Evolutionary conservation across 2,888 invertebrate genomes (phyloP).

Genomic region (Ophraella communa): DNA sequence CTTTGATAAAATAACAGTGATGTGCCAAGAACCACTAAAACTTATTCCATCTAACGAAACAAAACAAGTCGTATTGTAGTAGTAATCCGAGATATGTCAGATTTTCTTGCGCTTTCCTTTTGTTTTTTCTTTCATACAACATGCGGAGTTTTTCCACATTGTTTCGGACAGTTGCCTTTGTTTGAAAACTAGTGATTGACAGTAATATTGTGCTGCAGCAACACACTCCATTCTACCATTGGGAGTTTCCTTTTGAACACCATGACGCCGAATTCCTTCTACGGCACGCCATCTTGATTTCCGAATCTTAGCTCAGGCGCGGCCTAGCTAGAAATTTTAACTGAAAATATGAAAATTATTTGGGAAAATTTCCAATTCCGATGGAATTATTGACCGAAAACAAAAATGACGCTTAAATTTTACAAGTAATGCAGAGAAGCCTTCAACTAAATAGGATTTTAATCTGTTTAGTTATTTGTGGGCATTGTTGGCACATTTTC

Average conservation of each 20-base stretch:
- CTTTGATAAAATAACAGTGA: too few species aligned
- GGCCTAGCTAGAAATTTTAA: not conserved
- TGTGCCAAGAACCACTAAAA: too few species aligned
- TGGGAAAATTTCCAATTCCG: too few species aligned
- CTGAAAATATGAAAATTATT: not conserved
- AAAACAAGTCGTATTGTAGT: slow-evolving; percentile 14
- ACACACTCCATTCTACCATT: too few species aligned
- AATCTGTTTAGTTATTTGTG: too few species aligned
- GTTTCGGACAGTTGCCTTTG: slow-evolving; percentile 14
- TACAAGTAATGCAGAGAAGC: too few species aligned
- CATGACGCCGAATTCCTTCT: not conserved
- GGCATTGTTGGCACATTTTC: too few species aligned
- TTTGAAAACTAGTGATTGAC: slow-evolving; percentile 12
- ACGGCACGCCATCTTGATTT: not conserved
- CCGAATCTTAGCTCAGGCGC: not conserved
- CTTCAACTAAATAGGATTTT: too few species aligned
- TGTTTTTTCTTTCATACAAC: slow-evolving; percentile 5
- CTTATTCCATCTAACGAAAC: not conserved
- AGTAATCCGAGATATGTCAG: slow-evolving; percentile 16
- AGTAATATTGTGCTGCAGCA: slow-evolving; percentile 9
- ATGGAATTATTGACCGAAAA: too few species aligned
- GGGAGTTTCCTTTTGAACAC: not conserved
- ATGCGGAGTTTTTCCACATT: slow-evolving; percentile 7
- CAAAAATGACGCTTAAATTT: too few species aligned
- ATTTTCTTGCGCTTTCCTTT: slow-evolving; percentile 9